These are phyloP conservation scores for Blennius ocellaris DNA, from an alignment of 2,113 vertebrate species.

Conservation along the genomic window DNA sequence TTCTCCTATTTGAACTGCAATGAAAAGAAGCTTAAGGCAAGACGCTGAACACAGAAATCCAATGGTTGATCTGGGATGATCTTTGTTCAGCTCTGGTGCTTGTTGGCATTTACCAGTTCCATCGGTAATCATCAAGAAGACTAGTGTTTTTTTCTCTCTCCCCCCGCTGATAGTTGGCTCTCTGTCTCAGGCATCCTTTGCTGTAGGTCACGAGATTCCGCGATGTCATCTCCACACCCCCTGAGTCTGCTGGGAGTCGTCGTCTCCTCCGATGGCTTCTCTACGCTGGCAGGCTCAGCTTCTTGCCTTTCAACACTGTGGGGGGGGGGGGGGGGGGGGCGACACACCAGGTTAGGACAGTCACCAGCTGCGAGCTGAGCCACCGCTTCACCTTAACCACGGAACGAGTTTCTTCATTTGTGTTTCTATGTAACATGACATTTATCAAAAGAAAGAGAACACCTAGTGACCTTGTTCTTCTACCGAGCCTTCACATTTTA, in stretches of 20 bases:
- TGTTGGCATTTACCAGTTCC: slow-evolving; percentile 80
- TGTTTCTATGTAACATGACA: too few relatives aligned
- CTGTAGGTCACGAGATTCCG: slow-evolving; percentile 76
- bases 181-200: slow-evolving; percentile 89
- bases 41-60: slow-evolving; percentile 95
- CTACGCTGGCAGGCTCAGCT: slow-evolving; percentile 99
- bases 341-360: not conserved
- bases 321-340: not conserved
- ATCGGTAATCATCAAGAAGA: slow-evolving; percentile 76
- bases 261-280: slow-evolving; percentile 79
- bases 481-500: too few relatives aligned
- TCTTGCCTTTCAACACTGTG: slow-evolving; percentile 99
- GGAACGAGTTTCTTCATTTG: too few relatives aligned
- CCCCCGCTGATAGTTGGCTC: slow-evolving; percentile 78
- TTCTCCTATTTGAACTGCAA: slow-evolving; percentile 92
- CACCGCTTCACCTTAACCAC: too few relatives aligned
- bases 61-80: slow-evolving; percentile 71
- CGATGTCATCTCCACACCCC: slow-evolving; percentile 85
- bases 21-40: slow-evolving; percentile 94
- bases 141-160: slow-evolving; percentile 80
- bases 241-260: slow-evolving; percentile 89
- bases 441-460: too few relatives aligned
- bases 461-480: too few relatives aligned
- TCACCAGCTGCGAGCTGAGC: not conserved
- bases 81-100: slow-evolving; percentile 85